Evolutionary conservation across 2,797 vertebrate genomes (phyloP), one percentile per base, ranked within the genome.

Genomic region (Periparus ater): DNA sequence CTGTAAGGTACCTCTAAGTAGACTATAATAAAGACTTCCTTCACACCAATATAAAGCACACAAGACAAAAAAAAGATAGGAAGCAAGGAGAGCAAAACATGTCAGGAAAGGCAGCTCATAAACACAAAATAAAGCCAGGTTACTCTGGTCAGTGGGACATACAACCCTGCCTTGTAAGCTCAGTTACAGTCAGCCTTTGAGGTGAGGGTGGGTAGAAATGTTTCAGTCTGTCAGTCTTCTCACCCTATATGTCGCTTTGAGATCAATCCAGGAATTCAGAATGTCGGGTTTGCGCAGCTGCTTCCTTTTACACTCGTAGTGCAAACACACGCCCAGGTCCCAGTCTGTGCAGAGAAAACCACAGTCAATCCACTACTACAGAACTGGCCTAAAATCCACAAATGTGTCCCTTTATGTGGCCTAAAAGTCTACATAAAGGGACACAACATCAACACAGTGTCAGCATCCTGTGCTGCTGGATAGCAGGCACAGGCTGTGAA

Each of bases 281-380:
- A 98, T 97, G 53, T 98, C 95, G 12, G 99, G 99, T 96, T 99
- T 99, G 88, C 96, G 93, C 74, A 99, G 98, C 96, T 99, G 99
- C 97, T 99, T 99, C 89, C 99, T 98, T 97, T 98, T 99, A 96
- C 99, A 99, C 89, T 99, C 99, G 8, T 99, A 99, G 63, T 98
- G 98, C 96, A 99, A 97, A 97, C 99, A 99, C 91, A 99, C 98
- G 1, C 99, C 99, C 61, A 99, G 98, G 98, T 99, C 99, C 99
- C 99, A 99, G 94, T 99, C 99, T 99, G 79, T 71, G 97, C 62
- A 95, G 88, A 74, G 80, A 84, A 76, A 93, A 58, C 34, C 75
- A 85, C 58, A 83, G 57, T 62, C 48, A 74, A 12, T 20, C 17
- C 45, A 20, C 42, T 57, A 22, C 44, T 54, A 8, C 42, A 89